A percentile compares a stretch with the other conserved stretches of the same genome.
Conservation (phyloP, 2,797 vertebrate genomes). For the Galagoides demidoff region DNA sequence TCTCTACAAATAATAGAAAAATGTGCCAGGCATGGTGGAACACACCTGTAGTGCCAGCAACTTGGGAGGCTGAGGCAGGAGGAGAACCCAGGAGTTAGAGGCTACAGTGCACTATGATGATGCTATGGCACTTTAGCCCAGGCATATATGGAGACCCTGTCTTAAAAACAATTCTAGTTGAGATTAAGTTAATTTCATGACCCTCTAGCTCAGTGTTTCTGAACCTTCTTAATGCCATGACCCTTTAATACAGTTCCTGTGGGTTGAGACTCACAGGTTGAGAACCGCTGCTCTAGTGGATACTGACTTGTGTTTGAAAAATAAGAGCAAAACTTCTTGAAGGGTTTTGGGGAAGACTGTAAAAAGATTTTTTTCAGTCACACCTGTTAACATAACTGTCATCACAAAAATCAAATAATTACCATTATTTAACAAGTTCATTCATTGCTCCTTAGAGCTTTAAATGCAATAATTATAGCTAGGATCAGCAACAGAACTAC, state of each 20-base stretch:
- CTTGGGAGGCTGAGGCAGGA: background rate
- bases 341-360: conserved; percentile 27
- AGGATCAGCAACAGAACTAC: background rate
- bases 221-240: too few species aligned
- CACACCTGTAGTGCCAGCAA: background rate
- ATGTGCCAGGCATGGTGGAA: background rate
- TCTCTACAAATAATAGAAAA: background rate
- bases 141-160: background rate
- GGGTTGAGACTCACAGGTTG: too few species aligned
- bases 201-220: too few species aligned
- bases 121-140: background rate
- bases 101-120: background rate
- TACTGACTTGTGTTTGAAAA: background rate
- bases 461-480: background rate
- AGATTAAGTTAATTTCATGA: background rate
- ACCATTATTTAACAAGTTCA: background rate
- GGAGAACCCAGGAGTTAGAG: background rate
- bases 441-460: background rate
- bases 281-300: background rate
- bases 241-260: too few species aligned
- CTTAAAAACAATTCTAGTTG: background rate
- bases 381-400: background rate
- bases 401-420: conserved; percentile 25
- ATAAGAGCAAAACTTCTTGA: background rate
- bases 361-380: background rate